These are phyloP conservation scores for Simalia tracyae DNA, from an alignment of 2,797 vertebrate species.

Conservation along the genomic window DNA sequence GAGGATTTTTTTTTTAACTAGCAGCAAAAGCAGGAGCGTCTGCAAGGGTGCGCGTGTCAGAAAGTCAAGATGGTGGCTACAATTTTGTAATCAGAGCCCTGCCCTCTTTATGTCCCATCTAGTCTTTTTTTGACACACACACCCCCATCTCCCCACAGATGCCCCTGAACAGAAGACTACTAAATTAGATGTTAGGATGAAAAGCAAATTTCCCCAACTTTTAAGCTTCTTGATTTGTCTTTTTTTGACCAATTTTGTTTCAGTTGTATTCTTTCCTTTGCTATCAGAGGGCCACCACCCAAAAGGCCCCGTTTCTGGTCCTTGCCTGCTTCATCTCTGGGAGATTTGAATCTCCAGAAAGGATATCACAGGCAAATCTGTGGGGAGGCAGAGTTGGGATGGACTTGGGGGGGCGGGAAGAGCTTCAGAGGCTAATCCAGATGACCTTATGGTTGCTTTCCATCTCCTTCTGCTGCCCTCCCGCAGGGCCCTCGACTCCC, in stretches of 20 bases:
- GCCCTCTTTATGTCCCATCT: not conserved
- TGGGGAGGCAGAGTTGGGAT: not conserved
- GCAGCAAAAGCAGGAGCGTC: too few relatives aligned
- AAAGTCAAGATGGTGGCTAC: too few relatives aligned
- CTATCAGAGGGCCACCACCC: not conserved
- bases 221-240: not conserved
- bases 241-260: not conserved
- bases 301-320: not conserved
- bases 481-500: conserved; percentile 87
- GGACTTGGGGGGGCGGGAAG: not conserved
- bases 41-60: too few relatives aligned
- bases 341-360: not conserved
- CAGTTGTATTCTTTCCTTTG: not conserved
- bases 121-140: not conserved
- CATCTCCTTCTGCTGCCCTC: not conserved
- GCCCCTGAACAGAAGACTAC: too few relatives aligned
- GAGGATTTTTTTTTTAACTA: too few relatives aligned
- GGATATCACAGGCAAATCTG: not conserved
- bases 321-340: not conserved
- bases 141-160: too few relatives aligned
- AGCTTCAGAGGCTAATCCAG: not conserved
- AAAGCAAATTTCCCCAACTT: not conserved
- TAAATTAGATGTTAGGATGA: not conserved
- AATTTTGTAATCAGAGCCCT: not conserved
- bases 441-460: not conserved